phyloP scores from a whole-genome alignment of 1,140 invertebrate species.

The Telenomus remus region DNA sequence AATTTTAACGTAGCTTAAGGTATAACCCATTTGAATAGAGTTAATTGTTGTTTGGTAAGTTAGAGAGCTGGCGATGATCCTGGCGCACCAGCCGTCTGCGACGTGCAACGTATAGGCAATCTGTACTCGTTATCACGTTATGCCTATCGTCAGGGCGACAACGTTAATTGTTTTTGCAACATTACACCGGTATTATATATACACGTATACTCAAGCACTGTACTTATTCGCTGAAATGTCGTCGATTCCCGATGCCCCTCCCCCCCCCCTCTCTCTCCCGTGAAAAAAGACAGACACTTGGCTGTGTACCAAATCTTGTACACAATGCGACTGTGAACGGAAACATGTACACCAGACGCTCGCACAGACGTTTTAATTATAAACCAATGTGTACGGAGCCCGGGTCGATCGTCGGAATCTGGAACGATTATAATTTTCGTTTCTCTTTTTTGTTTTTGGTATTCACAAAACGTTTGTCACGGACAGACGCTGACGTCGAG shows the following conservation, averaged over 20 bases:
- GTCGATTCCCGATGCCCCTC: slow-evolving; percentile 12
- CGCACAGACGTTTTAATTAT: no score
- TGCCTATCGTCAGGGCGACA: no score
- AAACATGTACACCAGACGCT: no score
- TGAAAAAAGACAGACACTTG: no score
- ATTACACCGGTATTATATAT: slow-evolving; percentile 5
- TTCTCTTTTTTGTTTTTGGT: no score
- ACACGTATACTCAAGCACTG: slow-evolving; percentile 25
- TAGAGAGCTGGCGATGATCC: slow-evolving; percentile 10
- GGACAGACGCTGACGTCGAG: no score
- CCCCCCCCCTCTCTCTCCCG: not conserved
- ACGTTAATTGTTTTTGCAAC: not conserved
- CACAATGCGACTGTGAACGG: no score
- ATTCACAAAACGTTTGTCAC: no score
- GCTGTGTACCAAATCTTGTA: no score
- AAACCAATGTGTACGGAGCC: not conserved
- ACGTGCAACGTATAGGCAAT: slow-evolving; percentile 33
- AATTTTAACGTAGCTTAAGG: slow-evolving; percentile 25
- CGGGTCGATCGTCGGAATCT: slow-evolving; percentile 40
- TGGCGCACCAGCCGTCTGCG: slow-evolving; percentile 29
- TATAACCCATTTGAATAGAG: no score
- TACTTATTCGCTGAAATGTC: slow-evolving; percentile 46
- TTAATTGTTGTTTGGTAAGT: not conserved
- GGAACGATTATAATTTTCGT: slow-evolving; percentile 24
- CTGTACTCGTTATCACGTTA: slow-evolving; percentile 45